Evolutionary conservation across 2,113 vertebrate genomes (phyloP), one percentile per base, ranked within the genome.

Genomic region (Geothlypis trichas): DNA sequence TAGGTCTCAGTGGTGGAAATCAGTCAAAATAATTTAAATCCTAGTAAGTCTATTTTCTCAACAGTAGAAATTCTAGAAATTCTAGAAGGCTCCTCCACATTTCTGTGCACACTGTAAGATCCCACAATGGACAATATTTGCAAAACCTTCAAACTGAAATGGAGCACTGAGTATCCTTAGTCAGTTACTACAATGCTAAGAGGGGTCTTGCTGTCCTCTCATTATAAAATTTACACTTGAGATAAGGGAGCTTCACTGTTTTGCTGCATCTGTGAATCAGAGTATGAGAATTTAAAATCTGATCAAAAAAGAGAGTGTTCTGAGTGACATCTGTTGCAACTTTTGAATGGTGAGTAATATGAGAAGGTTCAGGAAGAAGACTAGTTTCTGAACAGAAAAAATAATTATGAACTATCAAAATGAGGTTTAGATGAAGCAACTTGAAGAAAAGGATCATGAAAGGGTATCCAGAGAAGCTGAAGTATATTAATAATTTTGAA

Each of bases 361-460:
- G 27, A 80, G 93, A 58, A 15, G 7, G 16, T 80, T 78, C 59
- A 83, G 74, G 18, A n/a, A 84, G 33, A 52, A 67, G 41, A 83
- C 51, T 49, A 41, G 85, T 86, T 95, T 85, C 47, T 87, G 44
- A 37, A 94, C 33, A 54, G 44, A 69, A 73, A 95, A 95, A 95
- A 33, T 55, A 65, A 41, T 68, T 92, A 67, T 67, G 77, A 59
- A 52, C 62, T 83, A 89, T 47, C 49, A 94, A 95, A 96, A 95
- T 73, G 54, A 95, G 18, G 14, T 51, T 27, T 57, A 69, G n/a
- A 54, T 83, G 37, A 21, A 71, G 75, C 6, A 63, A 49, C 28
- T 91, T 41, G 41, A 49, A 55, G 72, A 66, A 84, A 49, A 52
- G 81, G 44, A 79, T 69, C 31, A 72, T 81, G 62, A 84, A 95